These are phyloP conservation scores for Drosophila phalerata DNA, from an alignment of 2,888 invertebrate genomes.

Conservation along the genomic window DNA sequence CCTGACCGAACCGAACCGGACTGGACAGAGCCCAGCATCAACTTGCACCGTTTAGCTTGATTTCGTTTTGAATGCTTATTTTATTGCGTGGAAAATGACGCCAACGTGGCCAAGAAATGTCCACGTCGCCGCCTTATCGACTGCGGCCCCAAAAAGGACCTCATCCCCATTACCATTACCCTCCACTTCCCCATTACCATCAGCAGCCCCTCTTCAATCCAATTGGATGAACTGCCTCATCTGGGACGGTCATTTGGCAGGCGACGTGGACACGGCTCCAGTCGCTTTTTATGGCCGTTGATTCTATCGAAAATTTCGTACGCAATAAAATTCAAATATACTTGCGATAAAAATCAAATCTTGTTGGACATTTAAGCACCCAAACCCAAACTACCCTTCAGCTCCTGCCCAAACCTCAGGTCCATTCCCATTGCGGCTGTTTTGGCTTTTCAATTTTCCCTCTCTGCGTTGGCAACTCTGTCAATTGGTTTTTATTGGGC, in stretches of 20 bases:
- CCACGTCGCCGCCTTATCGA: conserved; percentile 61
- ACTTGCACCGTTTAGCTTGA: conserved; percentile 81
- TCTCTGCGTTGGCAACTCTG: conserved; percentile 12
- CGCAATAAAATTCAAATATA: conserved; percentile 85
- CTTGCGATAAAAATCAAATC: conserved; percentile 85
- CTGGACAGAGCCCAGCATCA: conserved; percentile 23
- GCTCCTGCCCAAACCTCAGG: background rate
- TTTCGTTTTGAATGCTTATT: conserved; percentile 84
- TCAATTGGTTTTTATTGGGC: conserved; percentile 39
- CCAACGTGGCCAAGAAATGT: conserved; percentile 84
- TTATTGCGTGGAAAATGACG: conserved; percentile 84
- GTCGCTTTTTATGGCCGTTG: conserved; percentile 78
- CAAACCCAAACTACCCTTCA: conserved; percentile 5
- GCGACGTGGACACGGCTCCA: conserved; percentile 73
- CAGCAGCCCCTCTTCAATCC: conserved; percentile 6
- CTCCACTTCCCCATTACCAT: background rate
- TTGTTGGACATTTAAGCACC: conserved; percentile 71
- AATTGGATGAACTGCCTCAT: conserved; percentile 40
- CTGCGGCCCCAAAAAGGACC: conserved; percentile 18
- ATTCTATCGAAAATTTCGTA: conserved; percentile 80
- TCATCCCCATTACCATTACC: background rate
- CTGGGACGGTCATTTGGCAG: conserved; percentile 54
- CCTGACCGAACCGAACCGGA: background rate
- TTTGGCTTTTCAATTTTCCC: conserved; percentile 60
- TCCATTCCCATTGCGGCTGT: conserved; percentile 59